A percentile compares a stretch with the other conserved stretches of the same genome.
phyloP scores from a whole-genome alignment of 2,888 invertebrate genomes.

The Leptopterna dolabrata region DNA sequence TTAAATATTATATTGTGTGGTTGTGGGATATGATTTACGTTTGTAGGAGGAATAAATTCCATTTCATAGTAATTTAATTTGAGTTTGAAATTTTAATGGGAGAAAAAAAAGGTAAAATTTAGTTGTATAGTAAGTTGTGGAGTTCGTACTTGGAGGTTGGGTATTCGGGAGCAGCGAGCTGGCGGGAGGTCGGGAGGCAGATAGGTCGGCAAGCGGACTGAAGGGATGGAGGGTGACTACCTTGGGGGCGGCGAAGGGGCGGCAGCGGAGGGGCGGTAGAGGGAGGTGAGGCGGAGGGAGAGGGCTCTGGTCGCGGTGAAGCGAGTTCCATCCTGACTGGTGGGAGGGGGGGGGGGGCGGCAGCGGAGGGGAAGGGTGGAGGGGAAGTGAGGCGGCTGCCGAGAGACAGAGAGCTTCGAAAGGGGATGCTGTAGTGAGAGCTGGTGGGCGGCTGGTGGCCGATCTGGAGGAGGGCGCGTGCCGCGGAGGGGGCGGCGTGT shows the following conservation, averaged over 20 bases:
- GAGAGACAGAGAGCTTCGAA: conserved; percentile 29
- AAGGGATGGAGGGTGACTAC: conserved; percentile 32
- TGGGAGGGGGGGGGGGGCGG: background rate
- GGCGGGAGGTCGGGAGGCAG: conserved; percentile 8
- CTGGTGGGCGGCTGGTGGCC: conserved; percentile 49
- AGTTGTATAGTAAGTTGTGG: background rate
- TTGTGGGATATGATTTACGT: too few relatives aligned
- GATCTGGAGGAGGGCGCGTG: conserved; percentile 48
- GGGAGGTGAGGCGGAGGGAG: conserved; percentile 8
- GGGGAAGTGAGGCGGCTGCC: conserved; percentile 35
- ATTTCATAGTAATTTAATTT: too few relatives aligned
- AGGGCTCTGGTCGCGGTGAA: conserved; percentile 19
- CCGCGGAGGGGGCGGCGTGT: conserved; percentile 38
- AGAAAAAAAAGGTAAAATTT: background rate
- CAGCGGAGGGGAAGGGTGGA: background rate
- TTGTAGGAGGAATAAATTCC: too few relatives aligned
- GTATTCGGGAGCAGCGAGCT: background rate
- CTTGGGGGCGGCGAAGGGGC: conserved; percentile 25
- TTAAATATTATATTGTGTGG: too few relatives aligned
- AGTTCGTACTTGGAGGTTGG: background rate
- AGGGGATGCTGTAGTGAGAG: conserved; percentile 34
- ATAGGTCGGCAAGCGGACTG: conserved; percentile 13
- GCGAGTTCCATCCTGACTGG: background rate
- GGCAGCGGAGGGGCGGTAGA: background rate
- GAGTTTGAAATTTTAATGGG: too few relatives aligned